Base-by-base conservation (phyloP, 2,888 invertebrate genomes). In the Leucoma salicis region DNA sequence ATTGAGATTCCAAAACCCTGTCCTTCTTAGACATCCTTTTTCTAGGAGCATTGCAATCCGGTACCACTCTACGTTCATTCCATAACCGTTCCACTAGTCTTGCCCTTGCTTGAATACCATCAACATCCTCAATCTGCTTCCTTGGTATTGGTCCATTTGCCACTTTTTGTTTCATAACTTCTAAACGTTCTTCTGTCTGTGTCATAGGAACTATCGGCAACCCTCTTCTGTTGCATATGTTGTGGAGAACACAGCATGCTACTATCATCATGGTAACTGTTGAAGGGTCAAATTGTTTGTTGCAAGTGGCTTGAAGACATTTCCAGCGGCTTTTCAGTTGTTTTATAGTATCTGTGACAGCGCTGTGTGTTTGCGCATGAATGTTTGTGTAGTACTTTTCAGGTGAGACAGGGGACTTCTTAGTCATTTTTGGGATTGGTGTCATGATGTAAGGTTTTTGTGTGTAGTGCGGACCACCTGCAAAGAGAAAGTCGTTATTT, bases 251-350 rank as follows among this genome's bases (percentile, higher is more conserved):
- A 15, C 86, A 86, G 48, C 87, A 87, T 0, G 87, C 78, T 0
- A 82, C 75, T 0, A 84, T 76, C 38, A 86, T 79, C 76, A 75
- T 80, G 0, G 78, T 64, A 0, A 87, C 82, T 0, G 75, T 74
- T 0, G 70, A 48, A 0, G 87, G 84, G 14, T 86, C 86, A n/a
- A 82, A 80, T 14, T 84, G 86, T 28, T 83, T 83, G 53, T 86
- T 86, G 49, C 83, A 84, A 0, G 81, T 80, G 0, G 85, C 82
- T 57, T 86, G 86, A 0, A 87, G 69, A 27, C 86, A 86, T 63
- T 87, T 87, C 86, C 86, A 87, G 3, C 87, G 49, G 18, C 78
- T 78, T 42, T 87, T 87, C n/a, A 87, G 47, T 31, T 85, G 85
- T 64, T 84, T 84, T 10, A 87, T 85, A 0, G 85, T 80, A 6